A percentile compares a stretch with the other conserved stretches of the same genome.
Conservation (phyloP, 2,888 invertebrate genomes). For the Drosophila maculinotata region DNA sequence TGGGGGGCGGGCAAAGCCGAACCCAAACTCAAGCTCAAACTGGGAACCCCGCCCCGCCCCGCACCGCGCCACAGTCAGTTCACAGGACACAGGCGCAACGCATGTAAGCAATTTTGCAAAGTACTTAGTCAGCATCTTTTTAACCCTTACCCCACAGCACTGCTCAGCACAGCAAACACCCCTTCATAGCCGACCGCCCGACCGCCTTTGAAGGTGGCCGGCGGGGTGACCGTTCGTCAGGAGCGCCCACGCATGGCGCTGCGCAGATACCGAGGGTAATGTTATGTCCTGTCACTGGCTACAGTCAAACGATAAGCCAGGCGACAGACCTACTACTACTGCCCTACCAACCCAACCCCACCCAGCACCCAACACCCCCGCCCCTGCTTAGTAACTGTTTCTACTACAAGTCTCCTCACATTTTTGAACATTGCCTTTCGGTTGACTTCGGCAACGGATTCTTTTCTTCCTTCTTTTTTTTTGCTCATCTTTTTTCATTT, state of each 20-base stretch:
- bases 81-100: conserved; percentile 52
- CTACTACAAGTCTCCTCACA: conserved; percentile 26
- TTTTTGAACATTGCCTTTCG: conserved; percentile 53
- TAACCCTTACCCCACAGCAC: conserved; percentile 51
- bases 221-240: conserved; percentile 70
- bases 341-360: background rate
- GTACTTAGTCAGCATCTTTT: conserved; percentile 82
- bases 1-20: conserved; percentile 41
- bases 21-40: background rate
- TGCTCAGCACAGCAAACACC: background rate
- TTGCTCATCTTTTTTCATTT: conserved; percentile 19
- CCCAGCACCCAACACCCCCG: background rate
- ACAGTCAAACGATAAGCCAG: conserved; percentile 73
- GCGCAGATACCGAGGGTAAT: conserved; percentile 77
- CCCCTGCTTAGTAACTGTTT: conserved; percentile 21
- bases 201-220: conserved; percentile 48
- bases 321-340: conserved; percentile 21
- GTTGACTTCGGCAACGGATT: conserved; percentile 41
- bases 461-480: conserved; percentile 12
- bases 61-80: background rate
- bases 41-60: background rate
- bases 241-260: conserved; percentile 68
- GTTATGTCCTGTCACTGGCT: conserved; percentile 82
- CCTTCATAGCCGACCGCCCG: background rate
- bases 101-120: conserved; percentile 80